Base-by-base conservation (phyloP, 1,140 invertebrate genomes). In the Eumaeus atala region DNA sequence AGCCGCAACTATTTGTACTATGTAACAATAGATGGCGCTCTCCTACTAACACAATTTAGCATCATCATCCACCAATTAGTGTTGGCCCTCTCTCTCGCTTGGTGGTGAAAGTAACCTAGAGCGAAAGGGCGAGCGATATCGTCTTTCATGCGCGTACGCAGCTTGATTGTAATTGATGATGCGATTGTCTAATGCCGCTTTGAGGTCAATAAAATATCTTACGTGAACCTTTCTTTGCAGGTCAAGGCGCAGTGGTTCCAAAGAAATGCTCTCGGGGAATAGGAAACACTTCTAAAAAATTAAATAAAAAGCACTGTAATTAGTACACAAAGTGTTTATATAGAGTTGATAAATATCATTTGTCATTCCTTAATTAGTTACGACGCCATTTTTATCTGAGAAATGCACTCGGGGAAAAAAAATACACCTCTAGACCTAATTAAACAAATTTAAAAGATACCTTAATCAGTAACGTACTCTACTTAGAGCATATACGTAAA, bases 121-220 rank as follows among this genome's bases (percentile, higher is more conserved):
- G 40, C 18, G 64, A 76, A 59, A 49, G 63, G 59, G 71, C 70
- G 48, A 55, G 61, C 21, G 7, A 34, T 51, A 38, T 6, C 47
- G 47, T 21, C 59, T 67, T 70, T 62, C 74, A 73, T 72, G 57
- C 58, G 65, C 62, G 73, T 67, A 67, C 66, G 66, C 65, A 64
- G 58, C 66, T 73, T 86, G 83, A 86, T 86, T 86, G 77, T 86
- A 80, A 86, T 86, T 86, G 76, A 86, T 86, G 83, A 86, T 81
- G 72, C 72, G 72, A 76, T 80, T 81, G 77, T 80, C 70, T 78
- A 73, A 67, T 71, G 67, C 64, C 64, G 66, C 65, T 66, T 76
- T 64, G 70, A 64, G 70, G 73, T 75, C 70, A 73, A 70, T 69
- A 67, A 69, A 70, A 44, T 44, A 75, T 74, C 72, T 63, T 77